Evolutionary conservation across 2,113 vertebrate genomes (phyloP).

Genomic region (Elgaria multicarinata): DNA sequence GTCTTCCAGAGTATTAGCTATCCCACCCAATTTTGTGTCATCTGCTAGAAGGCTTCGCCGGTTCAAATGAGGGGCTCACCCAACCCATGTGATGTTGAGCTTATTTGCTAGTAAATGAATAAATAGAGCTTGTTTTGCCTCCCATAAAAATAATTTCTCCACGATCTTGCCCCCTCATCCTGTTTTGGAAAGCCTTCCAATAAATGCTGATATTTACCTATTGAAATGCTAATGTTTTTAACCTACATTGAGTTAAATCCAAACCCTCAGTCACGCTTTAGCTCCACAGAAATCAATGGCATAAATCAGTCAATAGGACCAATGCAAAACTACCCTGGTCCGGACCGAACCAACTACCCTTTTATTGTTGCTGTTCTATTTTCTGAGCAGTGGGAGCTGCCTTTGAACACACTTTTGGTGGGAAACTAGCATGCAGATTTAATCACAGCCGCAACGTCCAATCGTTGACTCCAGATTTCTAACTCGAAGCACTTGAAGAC

Average conservation of each 20-base stretch:
- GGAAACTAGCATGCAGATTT: background rate
- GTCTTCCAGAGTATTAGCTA: too few species aligned
- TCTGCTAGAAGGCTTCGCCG: too few species aligned
- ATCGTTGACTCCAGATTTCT: background rate
- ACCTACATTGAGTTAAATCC: background rate
- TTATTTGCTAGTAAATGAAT: too few species aligned
- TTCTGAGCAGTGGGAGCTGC: background rate
- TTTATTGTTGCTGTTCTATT: background rate
- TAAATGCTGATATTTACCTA: background rate
- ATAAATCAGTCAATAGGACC: background rate
- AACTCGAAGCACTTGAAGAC: background rate
- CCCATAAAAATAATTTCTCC: background rate
- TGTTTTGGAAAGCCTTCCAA: background rate
- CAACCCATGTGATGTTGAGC: too few species aligned
- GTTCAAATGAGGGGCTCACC: too few species aligned
- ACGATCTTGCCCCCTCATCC: background rate
- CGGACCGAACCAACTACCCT: background rate
- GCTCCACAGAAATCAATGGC: background rate
- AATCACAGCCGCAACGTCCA: background rate
- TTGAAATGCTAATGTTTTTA: background rate
- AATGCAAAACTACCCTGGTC: background rate
- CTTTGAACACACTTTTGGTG: background rate
- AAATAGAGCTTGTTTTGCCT: too few species aligned
- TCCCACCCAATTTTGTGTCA: too few species aligned
- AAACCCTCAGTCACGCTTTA: background rate